These are phyloP conservation scores for Aythya baeri DNA, from an alignment of 2,113 vertebrate species.

Conservation along the genomic window DNA sequence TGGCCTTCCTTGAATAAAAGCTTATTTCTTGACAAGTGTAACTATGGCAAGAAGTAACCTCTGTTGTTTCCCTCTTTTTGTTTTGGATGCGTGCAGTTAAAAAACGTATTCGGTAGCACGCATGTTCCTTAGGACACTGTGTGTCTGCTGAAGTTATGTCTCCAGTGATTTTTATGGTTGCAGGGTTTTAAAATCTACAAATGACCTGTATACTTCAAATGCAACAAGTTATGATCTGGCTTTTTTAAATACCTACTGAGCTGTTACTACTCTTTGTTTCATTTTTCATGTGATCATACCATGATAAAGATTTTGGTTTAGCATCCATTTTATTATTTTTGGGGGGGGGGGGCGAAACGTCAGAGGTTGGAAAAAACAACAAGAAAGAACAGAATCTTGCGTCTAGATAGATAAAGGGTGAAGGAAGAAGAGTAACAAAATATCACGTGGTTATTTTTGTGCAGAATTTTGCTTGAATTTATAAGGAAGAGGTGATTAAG, in stretches of 20 bases:
- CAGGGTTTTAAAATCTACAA: background rate
- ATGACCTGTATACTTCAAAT: background rate
- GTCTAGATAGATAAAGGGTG: background rate
- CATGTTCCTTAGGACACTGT: accelerated
- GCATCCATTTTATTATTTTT: background rate
- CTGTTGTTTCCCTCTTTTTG: background rate
- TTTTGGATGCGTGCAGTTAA: background rate
- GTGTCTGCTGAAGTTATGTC: background rate
- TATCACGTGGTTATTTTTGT: background rate
- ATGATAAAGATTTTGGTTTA: background rate
- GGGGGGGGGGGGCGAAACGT: too few relatives aligned
- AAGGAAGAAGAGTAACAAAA: background rate
- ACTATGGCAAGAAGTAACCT: background rate
- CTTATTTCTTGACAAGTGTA: background rate
- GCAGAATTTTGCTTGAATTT: background rate
- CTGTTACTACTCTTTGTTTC: background rate
- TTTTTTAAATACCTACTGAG: background rate
- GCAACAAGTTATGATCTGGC: background rate
- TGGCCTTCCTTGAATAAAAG: background rate
- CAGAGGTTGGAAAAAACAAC: background rate
- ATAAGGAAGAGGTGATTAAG: background rate
- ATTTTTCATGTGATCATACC: background rate
- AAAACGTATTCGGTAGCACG: background rate
- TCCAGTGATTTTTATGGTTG: background rate
- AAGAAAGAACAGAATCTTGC: background rate